Percentiles rank a stretch among this genome's conserved stretches.
Conservation (phyloP, 2,113 vertebrate genomes). For the Meles meles region DNA sequence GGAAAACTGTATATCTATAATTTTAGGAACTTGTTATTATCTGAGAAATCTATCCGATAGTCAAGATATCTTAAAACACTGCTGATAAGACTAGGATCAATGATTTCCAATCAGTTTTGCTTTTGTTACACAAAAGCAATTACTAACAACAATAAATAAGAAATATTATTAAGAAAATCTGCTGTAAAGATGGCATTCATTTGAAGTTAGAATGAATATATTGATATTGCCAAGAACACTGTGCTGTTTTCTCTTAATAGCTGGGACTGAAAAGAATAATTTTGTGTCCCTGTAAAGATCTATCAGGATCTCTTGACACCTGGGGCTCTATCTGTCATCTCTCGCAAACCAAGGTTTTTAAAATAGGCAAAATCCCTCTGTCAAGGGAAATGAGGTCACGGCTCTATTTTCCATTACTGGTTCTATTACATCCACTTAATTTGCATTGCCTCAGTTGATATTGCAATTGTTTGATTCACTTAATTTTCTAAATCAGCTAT, state of each 20-base stretch:
- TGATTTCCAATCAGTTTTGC: not conserved
- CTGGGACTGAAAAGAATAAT: not conserved
- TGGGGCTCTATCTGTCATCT: not conserved
- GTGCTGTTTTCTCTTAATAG: not conserved
- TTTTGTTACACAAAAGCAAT: slow-evolving; percentile 3
- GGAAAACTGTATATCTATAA: not conserved
- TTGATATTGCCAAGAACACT: not conserved
- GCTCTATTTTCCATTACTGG: not conserved
- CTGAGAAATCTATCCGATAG: not conserved
- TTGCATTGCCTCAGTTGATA: not conserved
- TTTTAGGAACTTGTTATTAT: not conserved
- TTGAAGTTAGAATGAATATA: not conserved
- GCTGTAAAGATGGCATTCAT: not conserved
- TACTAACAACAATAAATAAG: not conserved
- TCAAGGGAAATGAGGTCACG: not conserved
- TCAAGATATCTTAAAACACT: not conserved
- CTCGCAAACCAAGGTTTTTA: not conserved
- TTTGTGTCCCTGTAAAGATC: not conserved
- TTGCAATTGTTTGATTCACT: not conserved
- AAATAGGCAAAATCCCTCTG: not conserved
- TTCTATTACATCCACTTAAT: not conserved
- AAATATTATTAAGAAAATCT: not conserved
- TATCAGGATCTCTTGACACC: not conserved
- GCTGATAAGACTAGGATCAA: not conserved
- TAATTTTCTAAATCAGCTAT: slow-evolving; percentile 5